Evolutionary conservation across 2,888 invertebrate genomes (phyloP).

Genomic region (Drosophila ezoana): DNA sequence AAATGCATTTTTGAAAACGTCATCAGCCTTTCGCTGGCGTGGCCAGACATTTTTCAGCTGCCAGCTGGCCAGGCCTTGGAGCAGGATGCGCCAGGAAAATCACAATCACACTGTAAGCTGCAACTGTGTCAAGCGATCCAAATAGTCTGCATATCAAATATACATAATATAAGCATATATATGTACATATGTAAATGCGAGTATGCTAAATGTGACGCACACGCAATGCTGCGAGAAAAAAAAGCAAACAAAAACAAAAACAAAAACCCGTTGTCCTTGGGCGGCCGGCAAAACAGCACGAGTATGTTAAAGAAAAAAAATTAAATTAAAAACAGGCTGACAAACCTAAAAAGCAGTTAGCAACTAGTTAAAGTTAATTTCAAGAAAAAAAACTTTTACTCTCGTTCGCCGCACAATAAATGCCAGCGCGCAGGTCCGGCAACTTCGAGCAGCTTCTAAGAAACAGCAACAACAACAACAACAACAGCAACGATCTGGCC

Average conservation of each 20-base stretch:
- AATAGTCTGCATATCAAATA: constrained; percentile 12
- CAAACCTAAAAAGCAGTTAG: constrained; percentile 44
- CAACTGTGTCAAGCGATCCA: constrained; percentile 26
- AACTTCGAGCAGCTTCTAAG: constrained; percentile 42
- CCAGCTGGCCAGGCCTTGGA: constrained; percentile 20
- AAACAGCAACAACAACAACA: constrained; percentile 30
- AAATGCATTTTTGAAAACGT: constrained; percentile 23
- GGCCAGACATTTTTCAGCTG: constrained; percentile 17
- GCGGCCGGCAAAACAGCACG: constrained; percentile 59
- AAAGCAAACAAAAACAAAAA: not conserved
- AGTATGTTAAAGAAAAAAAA: constrained; percentile 21
- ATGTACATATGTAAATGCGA: constrained; percentile 50
- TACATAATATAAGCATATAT: constrained; percentile 35
- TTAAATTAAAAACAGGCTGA: constrained; percentile 19
- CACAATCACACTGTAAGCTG: not conserved
- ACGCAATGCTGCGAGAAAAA: constrained; percentile 51
- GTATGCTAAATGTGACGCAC: constrained; percentile 66
- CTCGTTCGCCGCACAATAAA: constrained; percentile 40
- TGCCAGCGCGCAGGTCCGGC: constrained; percentile 20
- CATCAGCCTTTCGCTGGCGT: constrained; percentile 27
- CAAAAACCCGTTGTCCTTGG: constrained; percentile 71
- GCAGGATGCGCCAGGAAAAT: constrained; percentile 11
- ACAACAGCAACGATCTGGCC: constrained; percentile 24
- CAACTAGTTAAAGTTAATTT: constrained; percentile 68
- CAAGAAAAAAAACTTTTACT: constrained; percentile 64